Percentiles rank a stretch among this genome's conserved stretches.
Conservation (phyloP, 2,888 invertebrate genomes). For the Caenorhabditis imperialis region DNA sequence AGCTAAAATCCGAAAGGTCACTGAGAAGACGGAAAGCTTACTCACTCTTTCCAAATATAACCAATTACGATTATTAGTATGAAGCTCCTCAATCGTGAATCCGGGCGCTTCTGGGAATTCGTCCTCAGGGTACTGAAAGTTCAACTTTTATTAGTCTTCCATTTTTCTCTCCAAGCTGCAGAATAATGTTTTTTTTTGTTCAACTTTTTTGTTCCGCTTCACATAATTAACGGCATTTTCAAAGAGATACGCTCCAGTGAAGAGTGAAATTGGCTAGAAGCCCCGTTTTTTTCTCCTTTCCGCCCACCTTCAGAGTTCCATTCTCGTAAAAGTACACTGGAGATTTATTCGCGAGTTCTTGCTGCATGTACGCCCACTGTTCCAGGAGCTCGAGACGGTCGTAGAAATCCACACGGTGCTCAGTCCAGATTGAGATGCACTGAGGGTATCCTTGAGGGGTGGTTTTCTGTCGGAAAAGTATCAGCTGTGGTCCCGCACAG, state of each 20-base stretch:
- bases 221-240: slow-evolving; percentile 34
- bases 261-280: slow-evolving; percentile 26
- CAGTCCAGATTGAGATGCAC: slow-evolving; percentile 62
- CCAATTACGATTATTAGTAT: slow-evolving; percentile 43
- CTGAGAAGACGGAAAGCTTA: slow-evolving; percentile 1
- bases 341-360: slow-evolving; percentile 29
- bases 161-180: slow-evolving; percentile 4
- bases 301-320: slow-evolving; percentile 44
- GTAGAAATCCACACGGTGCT: slow-evolving; percentile 43
- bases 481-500: slow-evolving; percentile 64
- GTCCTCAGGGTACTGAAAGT: slow-evolving; percentile 35
- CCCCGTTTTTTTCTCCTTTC: slow-evolving; percentile 1
- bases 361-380: slow-evolving; percentile 15
- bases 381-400: slow-evolving; percentile 35
- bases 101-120: slow-evolving; percentile 38
- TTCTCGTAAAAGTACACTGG: slow-evolving; percentile 34
- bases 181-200: not conserved
- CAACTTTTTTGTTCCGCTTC: not conserved
- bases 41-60: slow-evolving; percentile 48
- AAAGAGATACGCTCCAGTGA: slow-evolving; percentile 28
- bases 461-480: slow-evolving; percentile 54
- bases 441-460: slow-evolving; percentile 57
- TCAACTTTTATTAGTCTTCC: slow-evolving; percentile 1
- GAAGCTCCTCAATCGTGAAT: slow-evolving; percentile 42
- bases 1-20: slow-evolving; percentile 45